Evolutionary conservation across 2,113 vertebrate genomes (phyloP).

Genomic region (Pangasianodon hypophthalmus): DNA sequence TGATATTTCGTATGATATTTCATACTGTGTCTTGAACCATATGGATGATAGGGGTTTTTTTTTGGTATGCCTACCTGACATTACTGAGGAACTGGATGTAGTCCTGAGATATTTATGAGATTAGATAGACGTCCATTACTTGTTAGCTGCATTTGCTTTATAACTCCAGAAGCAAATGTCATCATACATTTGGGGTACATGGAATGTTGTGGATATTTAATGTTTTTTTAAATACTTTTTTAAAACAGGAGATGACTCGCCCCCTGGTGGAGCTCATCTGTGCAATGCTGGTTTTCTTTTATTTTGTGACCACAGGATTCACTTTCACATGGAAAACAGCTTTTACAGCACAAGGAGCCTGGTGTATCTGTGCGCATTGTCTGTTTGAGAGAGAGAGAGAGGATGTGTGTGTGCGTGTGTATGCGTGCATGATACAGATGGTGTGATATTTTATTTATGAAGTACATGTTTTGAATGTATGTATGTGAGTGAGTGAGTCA

Average conservation of each 20-base stretch:
- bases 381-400: background rate
- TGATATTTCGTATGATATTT: background rate
- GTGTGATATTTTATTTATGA: constrained; percentile 52
- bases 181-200: background rate
- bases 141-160: background rate
- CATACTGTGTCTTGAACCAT: background rate
- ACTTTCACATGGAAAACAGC: constrained; percentile 17
- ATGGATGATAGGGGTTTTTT: background rate
- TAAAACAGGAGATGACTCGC: background rate
- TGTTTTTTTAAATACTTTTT: background rate
- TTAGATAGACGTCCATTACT: background rate
- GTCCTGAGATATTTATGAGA: background rate
- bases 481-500: background rate
- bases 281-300: background rate
- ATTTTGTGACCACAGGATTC: constrained; percentile 24
- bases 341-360: constrained; percentile 34
- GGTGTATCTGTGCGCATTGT: constrained; percentile 22
- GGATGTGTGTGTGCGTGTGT: background rate
- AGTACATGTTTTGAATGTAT: constrained; percentile 36
- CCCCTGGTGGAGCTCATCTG: constrained; percentile 2
- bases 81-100: background rate
- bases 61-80: background rate
- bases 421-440: background rate
- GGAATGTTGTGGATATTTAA: background rate
- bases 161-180: background rate